These are phyloP conservation scores for Coelogynopora nodosa DNA, from an alignment of 2,888 invertebrate species.

Conservation along the genomic window DNA sequence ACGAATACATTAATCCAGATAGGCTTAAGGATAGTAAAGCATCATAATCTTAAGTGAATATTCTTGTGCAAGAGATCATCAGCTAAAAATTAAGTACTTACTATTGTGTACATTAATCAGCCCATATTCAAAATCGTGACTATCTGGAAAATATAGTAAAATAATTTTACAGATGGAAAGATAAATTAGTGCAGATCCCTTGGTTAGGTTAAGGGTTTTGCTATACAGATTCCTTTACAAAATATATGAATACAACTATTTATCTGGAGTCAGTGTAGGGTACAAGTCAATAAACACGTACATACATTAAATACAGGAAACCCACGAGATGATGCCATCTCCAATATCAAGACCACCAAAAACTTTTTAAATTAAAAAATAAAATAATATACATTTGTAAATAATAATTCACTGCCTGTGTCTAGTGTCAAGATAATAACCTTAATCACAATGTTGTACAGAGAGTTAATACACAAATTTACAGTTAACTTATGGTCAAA, in stretches of 20 bases:
- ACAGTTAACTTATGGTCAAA: too few relatives aligned
- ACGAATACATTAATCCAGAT: neutral
- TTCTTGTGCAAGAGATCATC: neutral
- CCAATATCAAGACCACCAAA: neutral
- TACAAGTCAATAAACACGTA: neutral
- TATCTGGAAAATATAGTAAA: too few relatives aligned
- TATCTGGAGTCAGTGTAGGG: neutral
- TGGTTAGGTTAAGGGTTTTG: neutral
- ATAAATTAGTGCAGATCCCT: neutral
- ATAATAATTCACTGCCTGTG: neutral
- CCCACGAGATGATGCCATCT: neutral
- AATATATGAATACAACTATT: neutral
- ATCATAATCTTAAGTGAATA: neutral
- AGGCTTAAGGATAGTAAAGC: neutral
- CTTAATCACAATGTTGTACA: neutral
- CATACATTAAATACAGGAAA: neutral
- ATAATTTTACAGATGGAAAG: too few relatives aligned
- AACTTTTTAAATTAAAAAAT: neutral
- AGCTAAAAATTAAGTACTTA: neutral
- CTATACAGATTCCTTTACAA: conserved; percentile 5
- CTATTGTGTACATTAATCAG: neutral
- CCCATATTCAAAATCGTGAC: neutral
- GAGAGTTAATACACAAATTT: neutral
- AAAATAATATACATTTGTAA: neutral
- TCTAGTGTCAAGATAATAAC: neutral